Base-by-base conservation (phyloP, 2,113 vertebrate genomes). In the Paraplagusia blochii region DNA sequence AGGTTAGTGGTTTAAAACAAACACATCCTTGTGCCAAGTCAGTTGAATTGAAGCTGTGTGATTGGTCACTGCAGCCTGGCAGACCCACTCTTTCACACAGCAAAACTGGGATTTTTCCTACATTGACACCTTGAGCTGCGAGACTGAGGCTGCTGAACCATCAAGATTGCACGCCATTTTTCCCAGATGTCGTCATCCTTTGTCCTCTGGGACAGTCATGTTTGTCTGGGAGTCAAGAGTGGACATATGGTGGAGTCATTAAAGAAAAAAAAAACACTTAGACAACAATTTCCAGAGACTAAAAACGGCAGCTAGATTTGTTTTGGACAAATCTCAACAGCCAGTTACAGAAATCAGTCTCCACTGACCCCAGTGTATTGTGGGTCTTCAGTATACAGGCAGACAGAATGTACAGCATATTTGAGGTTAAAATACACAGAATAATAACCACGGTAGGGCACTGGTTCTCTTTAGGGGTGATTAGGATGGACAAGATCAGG, bases 1-100 rank as follows among this genome's bases (percentile, higher is more conserved):
- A 85, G 82, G 82, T 84, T 84, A 81, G 83, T 66, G 85, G 87
- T 85, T 88, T 83, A 74, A 79, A 77, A 78, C 61, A 82, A 81
- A 83, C 80, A 81, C 74, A 76, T 71, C 77, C 77, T 79, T 85
- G 68, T 84, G 78, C 83, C 72, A 73, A 76, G 68, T 85, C 72
- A 85, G 79, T 82, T 80, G 59, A 86, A 76, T 55, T 74, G 80
- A 47, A 76, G 84, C 56, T 7, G 13, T 64, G 46, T 72, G 70
- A 82, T 84, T 89, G 83, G 81, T 63, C 80, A 54, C 65, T 44
- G 76, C 65, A 46, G 76, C 57, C 69, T 63, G 69, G 71, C 57
- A 74, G 67, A 72, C 65, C 40, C 43, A 49, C 60, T 57, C 45
- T 40, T 74, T 39, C n/a, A n/a, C 22, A 29, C 22, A 46, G 70